A percentile compares a stretch with the other conserved stretches of the same genome.
These are phyloP conservation scores for Watsonalla binaria DNA, from an alignment of 2,888 invertebrate species.

Conservation along the genomic window DNA sequence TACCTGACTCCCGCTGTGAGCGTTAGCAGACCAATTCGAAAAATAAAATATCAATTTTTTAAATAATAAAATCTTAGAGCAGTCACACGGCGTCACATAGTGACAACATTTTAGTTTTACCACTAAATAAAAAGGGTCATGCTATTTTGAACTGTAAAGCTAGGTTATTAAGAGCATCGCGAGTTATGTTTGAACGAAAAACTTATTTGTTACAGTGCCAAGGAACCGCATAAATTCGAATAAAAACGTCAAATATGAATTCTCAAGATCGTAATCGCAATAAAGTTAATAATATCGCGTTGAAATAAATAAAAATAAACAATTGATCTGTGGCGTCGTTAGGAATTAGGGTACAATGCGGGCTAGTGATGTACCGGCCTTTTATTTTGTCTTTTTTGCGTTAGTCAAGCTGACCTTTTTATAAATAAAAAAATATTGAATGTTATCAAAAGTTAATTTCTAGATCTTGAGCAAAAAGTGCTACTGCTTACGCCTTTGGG, in stretches of 20 bases:
- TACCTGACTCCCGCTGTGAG: slow-evolving; percentile 62
- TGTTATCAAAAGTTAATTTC: too few relatives aligned
- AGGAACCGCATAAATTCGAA: slow-evolving; percentile 72
- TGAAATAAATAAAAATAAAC: slow-evolving; percentile 71
- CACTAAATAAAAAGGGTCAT: slow-evolving; percentile 15
- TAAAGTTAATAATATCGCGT: slow-evolving; percentile 75
- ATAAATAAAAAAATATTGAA: too few relatives aligned
- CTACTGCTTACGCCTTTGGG: too few relatives aligned
- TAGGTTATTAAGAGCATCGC: slow-evolving; percentile 24
- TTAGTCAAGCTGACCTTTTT: background rate
- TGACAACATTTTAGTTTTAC: slow-evolving; percentile 32
- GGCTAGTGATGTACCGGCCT: slow-evolving; percentile 33
- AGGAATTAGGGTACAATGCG: slow-evolving; percentile 63
- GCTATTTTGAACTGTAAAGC: slow-evolving; percentile 40
- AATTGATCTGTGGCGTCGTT: slow-evolving; percentile 55
- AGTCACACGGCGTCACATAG: slow-evolving; percentile 62
- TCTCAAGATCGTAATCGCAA: slow-evolving; percentile 76
- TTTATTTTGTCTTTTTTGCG: slow-evolving; percentile 19
- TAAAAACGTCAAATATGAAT: slow-evolving; percentile 77
- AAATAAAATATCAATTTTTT: slow-evolving; percentile 76
- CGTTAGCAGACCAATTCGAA: slow-evolving; percentile 70
- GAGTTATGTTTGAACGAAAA: slow-evolving; percentile 6
- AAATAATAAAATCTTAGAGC: slow-evolving; percentile 76
- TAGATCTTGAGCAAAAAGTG: too few relatives aligned
- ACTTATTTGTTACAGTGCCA: slow-evolving; percentile 33